Base-by-base conservation (phyloP, 1,140 invertebrate genomes). In the Pseudomyrmex dendroicus region DNA sequence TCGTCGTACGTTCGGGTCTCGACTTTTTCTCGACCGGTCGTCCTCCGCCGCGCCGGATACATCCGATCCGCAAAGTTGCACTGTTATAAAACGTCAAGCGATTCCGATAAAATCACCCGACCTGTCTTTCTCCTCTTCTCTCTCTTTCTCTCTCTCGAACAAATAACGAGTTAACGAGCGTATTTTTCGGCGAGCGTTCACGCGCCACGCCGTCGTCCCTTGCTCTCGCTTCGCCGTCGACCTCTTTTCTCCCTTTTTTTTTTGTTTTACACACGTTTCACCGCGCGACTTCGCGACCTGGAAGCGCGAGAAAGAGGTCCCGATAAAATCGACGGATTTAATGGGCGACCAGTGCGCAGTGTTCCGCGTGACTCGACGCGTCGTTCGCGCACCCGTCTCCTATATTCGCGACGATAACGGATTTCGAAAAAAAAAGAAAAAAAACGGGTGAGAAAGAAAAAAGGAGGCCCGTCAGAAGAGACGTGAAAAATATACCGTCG, bases 401-500 rank as follows among this genome's bases (percentile, higher is more conserved):
- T 12, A 70, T 48, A 74, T 22, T 66, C 83, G 0, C 59, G 72
- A 82, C 15, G 86, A 85, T 88, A 88, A 74, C 84, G 66, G 73
- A 54, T 62, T 46, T 73, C 67, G 73, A 87, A 67, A 46, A 80
- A 77, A 85, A 76, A 46, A 80, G 68, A 85, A 76, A 76, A 84
- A 74, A 63, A 7, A 35, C 35, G 35, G 64, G 35, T 15, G 59
- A 12, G 52, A 83, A 84, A 77, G 76, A 77, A 56, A 10, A 9
- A 7, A 72, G 78, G 63, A 73, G 70, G 13, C n/a, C 17, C 13
- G 56, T 12, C 57, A 67, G 20, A 46, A 44, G 56, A 63, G 63
- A 73, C 74, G 82, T 90, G 78, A 90, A 90, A 90, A 90, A 90
- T 90, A 86, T 35, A 35, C 5, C 35, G 35, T 35, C 83, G 84